Evolutionary conservation across 2,797 vertebrate genomes (phyloP).

Genomic region (Allenopithecus nigroviridis): DNA sequence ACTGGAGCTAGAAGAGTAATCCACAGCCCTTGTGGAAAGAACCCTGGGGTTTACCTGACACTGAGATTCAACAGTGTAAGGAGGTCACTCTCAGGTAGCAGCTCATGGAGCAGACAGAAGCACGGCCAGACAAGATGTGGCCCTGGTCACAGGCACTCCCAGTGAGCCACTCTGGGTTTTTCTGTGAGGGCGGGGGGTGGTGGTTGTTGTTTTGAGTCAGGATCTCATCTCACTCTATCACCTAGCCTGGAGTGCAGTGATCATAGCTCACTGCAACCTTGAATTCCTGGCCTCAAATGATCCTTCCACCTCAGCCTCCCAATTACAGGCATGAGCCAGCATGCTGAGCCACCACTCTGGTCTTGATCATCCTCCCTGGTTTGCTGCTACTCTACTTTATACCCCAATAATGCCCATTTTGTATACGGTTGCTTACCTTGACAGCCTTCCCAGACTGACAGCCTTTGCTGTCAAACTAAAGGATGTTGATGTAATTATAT

Average conservation of each 20-base stretch:
- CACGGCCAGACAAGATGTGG: neutral
- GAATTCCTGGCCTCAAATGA: too few species aligned
- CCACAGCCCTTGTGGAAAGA: neutral
- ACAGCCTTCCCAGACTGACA: neutral
- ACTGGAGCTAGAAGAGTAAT: neutral
- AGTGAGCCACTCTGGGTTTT: neutral
- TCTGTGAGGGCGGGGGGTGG: too few species aligned
- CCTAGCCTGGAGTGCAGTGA: too few species aligned
- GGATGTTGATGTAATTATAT: neutral
- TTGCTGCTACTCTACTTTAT: neutral
- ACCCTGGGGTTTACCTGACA: neutral
- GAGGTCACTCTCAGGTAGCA: neutral
- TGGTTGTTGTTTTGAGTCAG: too few species aligned
- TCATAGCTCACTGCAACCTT: too few species aligned
- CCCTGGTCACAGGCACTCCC: neutral
- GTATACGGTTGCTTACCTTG: neutral
- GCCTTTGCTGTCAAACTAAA: neutral
- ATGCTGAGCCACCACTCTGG: neutral
- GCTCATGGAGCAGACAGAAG: neutral
- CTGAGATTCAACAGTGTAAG: neutral
- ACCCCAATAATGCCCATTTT: neutral
- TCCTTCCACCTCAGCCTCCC: too few species aligned
- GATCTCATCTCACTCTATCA: too few species aligned
- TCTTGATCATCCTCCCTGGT: neutral
- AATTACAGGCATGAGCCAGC: too few species aligned